These are phyloP conservation scores for Brassicogethes aeneus DNA, from an alignment of 2,888 invertebrate species.

Conservation along the genomic window DNA sequence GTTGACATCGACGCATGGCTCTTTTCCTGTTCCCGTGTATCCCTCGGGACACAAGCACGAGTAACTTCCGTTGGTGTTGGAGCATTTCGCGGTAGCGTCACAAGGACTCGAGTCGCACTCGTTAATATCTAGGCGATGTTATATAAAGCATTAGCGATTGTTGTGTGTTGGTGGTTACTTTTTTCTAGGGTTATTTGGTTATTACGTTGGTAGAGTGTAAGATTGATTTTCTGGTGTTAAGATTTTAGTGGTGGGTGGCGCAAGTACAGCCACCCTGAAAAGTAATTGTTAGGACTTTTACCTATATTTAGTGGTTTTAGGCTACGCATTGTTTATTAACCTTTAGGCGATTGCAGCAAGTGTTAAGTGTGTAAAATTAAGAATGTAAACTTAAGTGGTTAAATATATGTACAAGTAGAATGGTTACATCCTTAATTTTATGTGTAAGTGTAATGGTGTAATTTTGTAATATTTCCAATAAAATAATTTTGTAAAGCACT, in stretches of 20 bases:
- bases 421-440: no score
- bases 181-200: background rate
- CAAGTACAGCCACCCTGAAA: no score
- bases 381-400: no score
- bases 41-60: slow-evolving; percentile 65
- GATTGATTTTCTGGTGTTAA: slow-evolving; percentile 17
- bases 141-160: slow-evolving; percentile 15
- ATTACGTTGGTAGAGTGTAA: slow-evolving; percentile 5
- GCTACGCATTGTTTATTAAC: no score
- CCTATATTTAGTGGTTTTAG: background rate
- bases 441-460: no score
- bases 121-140: slow-evolving; percentile 54
- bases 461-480: no score
- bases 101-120: slow-evolving; percentile 63
- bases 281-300: slow-evolving; percentile 1
- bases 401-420: no score
- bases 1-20: slow-evolving; percentile 63
- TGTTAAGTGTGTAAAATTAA: background rate
- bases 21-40: slow-evolving; percentile 51
- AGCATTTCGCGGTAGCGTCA: slow-evolving; percentile 60
- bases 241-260: slow-evolving; percentile 1
- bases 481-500: slow-evolving; percentile 3
- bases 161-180: background rate
- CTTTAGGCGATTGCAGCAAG: background rate
- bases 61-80: slow-evolving; percentile 68